Conservation (phyloP, 2,113 vertebrate genomes). For the Tragelaphus strepsiceros region DNA sequence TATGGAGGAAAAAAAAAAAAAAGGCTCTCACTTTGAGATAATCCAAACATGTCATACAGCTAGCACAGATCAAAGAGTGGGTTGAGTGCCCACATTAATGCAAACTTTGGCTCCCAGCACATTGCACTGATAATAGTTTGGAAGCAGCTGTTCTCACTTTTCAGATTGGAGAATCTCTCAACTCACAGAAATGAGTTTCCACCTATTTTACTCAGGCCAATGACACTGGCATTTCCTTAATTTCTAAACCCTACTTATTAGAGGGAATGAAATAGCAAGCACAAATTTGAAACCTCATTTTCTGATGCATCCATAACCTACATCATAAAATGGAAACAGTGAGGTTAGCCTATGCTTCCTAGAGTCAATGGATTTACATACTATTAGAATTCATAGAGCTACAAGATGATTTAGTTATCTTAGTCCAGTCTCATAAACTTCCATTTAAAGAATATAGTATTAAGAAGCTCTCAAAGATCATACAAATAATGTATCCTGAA, state of each 20-base stretch:
- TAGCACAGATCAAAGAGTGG: constrained; percentile 12
- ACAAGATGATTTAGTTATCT: background rate
- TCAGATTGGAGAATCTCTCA: background rate
- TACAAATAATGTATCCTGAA: background rate
- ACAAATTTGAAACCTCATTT: background rate
- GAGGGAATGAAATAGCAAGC: background rate
- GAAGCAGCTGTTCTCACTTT: background rate
- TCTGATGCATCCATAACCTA: background rate
- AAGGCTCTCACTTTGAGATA: background rate
- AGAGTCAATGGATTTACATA: background rate
- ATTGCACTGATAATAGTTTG: background rate
- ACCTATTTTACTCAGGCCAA: background rate
- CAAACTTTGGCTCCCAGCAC: background rate
- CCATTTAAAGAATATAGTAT: background rate
- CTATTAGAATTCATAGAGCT: background rate
- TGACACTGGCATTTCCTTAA: background rate
- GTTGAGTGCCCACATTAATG: background rate
- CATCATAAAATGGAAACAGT: background rate
- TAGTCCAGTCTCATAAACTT: background rate
- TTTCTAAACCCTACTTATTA: background rate
- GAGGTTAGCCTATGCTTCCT: background rate
- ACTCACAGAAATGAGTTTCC: background rate
- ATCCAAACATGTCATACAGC: background rate
- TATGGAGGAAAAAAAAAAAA: background rate
- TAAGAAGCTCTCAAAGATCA: background rate